Conservation (phyloP, 2,797 vertebrate species). For the Ciconia nigra region DNA sequence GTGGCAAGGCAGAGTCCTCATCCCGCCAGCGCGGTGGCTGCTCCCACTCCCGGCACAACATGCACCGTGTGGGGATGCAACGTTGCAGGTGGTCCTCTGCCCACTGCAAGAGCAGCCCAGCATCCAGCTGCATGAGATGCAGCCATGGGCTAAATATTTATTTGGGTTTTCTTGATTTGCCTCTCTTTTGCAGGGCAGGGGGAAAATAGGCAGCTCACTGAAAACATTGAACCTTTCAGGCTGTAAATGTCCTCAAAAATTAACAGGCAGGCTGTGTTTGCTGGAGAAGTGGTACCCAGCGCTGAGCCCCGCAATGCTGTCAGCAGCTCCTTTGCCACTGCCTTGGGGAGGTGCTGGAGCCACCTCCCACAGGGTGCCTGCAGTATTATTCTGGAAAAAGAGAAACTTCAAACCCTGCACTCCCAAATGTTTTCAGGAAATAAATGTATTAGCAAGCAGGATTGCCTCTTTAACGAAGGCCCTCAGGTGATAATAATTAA, state of each 20-base stretch:
- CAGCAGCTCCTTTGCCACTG: neutral
- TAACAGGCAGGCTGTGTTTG: neutral
- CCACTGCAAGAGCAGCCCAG: neutral
- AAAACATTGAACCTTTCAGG: neutral
- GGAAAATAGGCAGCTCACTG: neutral
- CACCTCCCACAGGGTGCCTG: neutral
- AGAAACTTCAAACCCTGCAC: neutral
- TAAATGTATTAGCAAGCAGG: neutral
- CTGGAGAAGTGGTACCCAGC: neutral
- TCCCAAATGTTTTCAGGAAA: neutral
- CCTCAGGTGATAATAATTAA: conserved; percentile 50
- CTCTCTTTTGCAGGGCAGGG: neutral
- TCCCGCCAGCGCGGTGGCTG: fast-evolving
- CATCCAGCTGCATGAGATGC: neutral
- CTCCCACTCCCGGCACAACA: fast-evolving
- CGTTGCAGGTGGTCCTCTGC: fast-evolving
- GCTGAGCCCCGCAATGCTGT: neutral
- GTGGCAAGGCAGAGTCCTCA: fast-evolving
- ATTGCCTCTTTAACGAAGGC: neutral
- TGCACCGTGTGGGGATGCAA: fast-evolving
- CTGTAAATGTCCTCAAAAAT: neutral
- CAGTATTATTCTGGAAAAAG: neutral
- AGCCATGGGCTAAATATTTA: neutral
- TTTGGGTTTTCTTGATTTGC: neutral
- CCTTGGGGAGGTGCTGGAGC: neutral